Evolutionary conservation across 2,797 vertebrate genomes (phyloP).

Genomic region (Toxotes lorentzi): DNA sequence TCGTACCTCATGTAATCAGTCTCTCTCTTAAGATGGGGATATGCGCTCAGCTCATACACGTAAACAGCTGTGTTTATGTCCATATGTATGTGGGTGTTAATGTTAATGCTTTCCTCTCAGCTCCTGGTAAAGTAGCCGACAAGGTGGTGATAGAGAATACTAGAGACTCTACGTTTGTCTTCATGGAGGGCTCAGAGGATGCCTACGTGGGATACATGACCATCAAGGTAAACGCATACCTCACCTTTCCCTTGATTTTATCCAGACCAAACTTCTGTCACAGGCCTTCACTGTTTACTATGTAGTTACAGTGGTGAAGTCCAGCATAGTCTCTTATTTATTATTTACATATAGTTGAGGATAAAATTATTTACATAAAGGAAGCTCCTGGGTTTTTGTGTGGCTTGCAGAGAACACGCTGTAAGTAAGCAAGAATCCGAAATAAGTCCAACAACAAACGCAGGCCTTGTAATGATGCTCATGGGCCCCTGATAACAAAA

Average conservation of each 20-base stretch:
- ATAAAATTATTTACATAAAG: not conserved
- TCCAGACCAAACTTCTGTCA: not conserved
- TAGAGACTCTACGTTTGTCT: slow-evolving; percentile 99
- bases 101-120: slow-evolving; percentile 76
- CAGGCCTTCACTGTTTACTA: not conserved
- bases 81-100: slow-evolving; percentile 15
- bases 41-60: not conserved
- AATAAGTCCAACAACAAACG: slow-evolving; percentile 3
- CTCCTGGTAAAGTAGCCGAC: slow-evolving; percentile 98
- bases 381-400: slow-evolving; percentile 6
- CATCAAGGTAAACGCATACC: slow-evolving; percentile 90
- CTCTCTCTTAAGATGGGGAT: not conserved
- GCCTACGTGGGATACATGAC: slow-evolving; percentile 99
- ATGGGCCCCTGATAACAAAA: not conserved
- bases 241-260: not conserved
- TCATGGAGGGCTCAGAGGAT: slow-evolving; percentile 99
- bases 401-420: not conserved
- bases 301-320: not conserved
- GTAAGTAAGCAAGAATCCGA: slow-evolving; percentile 1
- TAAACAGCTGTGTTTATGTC: slow-evolving; percentile 11
- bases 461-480: not conserved
- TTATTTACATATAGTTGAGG: slow-evolving; percentile 25
- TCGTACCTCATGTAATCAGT: slow-evolving; percentile 21
- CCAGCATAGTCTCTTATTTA: not conserved
- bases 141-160: slow-evolving; percentile 99